phyloP scores from a whole-genome alignment of 2,113 vertebrate genomes.

The Pseudopodoces humilis region DNA sequence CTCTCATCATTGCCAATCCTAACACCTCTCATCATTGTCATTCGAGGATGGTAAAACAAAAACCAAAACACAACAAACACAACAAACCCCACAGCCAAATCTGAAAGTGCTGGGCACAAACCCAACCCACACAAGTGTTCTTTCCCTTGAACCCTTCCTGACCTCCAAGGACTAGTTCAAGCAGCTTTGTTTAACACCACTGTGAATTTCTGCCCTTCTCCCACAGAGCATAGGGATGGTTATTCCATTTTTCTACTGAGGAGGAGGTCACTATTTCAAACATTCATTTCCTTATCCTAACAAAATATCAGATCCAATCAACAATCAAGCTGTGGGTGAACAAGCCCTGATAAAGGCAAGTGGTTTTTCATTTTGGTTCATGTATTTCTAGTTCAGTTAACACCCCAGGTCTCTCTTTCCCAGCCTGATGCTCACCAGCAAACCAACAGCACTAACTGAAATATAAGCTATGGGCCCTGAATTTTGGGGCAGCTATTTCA shows the following conservation, averaged over 20 bases:
- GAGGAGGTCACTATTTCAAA: not conserved
- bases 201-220: not conserved
- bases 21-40: not conserved
- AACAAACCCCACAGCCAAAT: not conserved
- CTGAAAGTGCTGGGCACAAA: not conserved
- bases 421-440: not conserved
- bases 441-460: not conserved
- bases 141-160: not conserved
- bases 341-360: not conserved
- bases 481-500: not conserved
- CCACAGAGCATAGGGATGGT: not conserved
- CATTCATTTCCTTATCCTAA: not conserved
- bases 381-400: not conserved
- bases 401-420: not conserved
- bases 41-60: not conserved
- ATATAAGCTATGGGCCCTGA: not conserved
- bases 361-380: not conserved
- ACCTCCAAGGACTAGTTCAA: not conserved
- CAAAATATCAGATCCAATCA: not conserved
- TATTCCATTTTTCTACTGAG: not conserved
- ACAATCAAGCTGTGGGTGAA: not conserved
- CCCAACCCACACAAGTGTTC: not conserved
- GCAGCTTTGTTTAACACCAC: not conserved
- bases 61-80: not conserved
- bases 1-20: not conserved